Percentiles rank a stretch among this genome's conserved stretches.
Conservation (phyloP, 1,140 invertebrate genomes). For the Caenorhabditis tropicalis region DNA sequence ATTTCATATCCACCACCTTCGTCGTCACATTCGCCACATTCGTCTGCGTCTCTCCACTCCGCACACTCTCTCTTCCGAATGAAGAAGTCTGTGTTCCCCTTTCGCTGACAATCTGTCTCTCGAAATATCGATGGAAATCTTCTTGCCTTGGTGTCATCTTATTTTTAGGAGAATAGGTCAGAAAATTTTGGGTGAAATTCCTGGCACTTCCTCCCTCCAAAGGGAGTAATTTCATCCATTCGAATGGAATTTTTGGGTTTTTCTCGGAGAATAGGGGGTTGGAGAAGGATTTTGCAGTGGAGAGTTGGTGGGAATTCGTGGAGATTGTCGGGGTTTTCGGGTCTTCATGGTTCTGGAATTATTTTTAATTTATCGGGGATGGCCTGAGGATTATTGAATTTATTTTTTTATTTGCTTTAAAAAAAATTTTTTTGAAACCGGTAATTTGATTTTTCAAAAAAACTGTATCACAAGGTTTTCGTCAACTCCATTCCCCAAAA, state of each 20-base stretch:
- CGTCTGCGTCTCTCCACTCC: slow-evolving; percentile 22
- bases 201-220: slow-evolving; percentile 3
- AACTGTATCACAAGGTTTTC: too few relatives aligned
- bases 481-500: too few relatives aligned
- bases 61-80: not conserved
- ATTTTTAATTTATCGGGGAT: not conserved
- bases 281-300: not conserved
- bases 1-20: not conserved
- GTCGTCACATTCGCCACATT: not conserved
- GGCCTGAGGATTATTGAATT: too few relatives aligned
- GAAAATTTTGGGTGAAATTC: not conserved
- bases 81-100: not conserved
- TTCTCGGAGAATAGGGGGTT: slow-evolving; percentile 21
- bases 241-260: slow-evolving; percentile 3
- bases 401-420: too few relatives aligned
- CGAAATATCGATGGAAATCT: not conserved
- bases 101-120: not conserved
- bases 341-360: not conserved
- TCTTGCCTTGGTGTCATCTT: not conserved
- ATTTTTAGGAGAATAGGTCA: not conserved
- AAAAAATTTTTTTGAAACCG: too few relatives aligned
- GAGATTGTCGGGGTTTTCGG: not conserved
- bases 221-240: slow-evolving; percentile 11
- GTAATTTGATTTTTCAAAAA: too few relatives aligned
- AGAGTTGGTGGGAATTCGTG: not conserved